Evolutionary conservation across 1,140 invertebrate genomes (phyloP), one percentile per base, ranked within the genome.

Genomic region (Pogonognathellus flavescens): DNA sequence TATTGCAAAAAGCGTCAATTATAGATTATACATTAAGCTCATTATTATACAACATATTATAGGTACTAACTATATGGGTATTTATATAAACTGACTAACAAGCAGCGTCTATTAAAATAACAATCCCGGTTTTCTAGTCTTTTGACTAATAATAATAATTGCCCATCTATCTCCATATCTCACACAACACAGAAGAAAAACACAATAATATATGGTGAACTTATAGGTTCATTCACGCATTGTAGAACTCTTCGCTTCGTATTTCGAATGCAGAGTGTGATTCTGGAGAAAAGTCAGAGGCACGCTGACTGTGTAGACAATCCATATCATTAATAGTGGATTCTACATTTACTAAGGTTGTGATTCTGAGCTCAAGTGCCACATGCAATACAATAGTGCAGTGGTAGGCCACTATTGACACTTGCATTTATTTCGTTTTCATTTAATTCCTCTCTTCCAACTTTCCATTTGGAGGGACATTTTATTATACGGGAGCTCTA

Each of bases 391-490:
- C 62, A 66, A 76, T 50, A 14, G 11, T 57, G 59, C 50, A 10
- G 57, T 76, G 66, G 41, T 60, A 59, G 80, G 57, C 83, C 83
- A 80, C 83, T 57, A 84, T 84, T 84, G 83, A 84, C 83, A 84
- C 76, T 84, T 84, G 80, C 83, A 84, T 84, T 84, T 84, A 84
- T 84, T 84, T 76, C 72, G 59, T 84, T 84, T 84, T 84, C 83
- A 80, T 84, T 84, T 84, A 84, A 84, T 84, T 84, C 83, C 31
- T 84, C 66, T 66, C 7, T 31, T 59, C 53, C 70, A 59, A 41
- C 53, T 84, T 84, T 80, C 76, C 66, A 50, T 80, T n/a, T 1
- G 55, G n/a, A 11, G 9, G n/a, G 83, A 22, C 25, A 18, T 82
- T 82, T 59, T 25, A 55, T 52, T 8, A 22, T 8, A 57, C 2